Evolutionary conservation across 2,113 vertebrate species (phyloP), one percentile per base, ranked within the genome.

Genomic region (Tringa solitaria): DNA sequence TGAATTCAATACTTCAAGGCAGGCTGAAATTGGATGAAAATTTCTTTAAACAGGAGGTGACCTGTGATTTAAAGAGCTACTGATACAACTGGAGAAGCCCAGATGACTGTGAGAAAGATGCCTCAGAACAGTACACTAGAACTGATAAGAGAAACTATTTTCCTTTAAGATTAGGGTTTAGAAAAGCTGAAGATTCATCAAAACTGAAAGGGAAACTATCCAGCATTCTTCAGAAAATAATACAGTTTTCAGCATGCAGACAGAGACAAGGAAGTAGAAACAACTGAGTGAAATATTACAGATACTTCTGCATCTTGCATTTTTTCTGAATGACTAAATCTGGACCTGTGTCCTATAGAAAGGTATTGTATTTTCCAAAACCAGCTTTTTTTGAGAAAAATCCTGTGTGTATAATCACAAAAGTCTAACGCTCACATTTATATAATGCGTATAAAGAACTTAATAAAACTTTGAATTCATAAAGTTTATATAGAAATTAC

Each of bases 81-180:
- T 75, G 45, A 30, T 21, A 89, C 11, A 23, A 37, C 46, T 43
- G 41, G 20, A 83, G 30, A 74, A 72, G 14, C 4, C 30, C 32
- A 9, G 2, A 4, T 41, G 26, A 45, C 7, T 39, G 26, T 23
- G 35, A 37, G 14, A 56, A 37, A 75, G 79, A 21, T 43, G 7
- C 3, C 72, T 57, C 27, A 43, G 20, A 74, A 45, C 8, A 14
- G 6, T 26, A 14, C 6, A 33, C 16, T 33, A 50, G 54, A 79
- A 75, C 37, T 23, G 2, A 70, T 28, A 8, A 32, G 11, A 26
- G 70, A 75, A 69, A 46, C 2, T 1, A 2, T 0, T 3, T 33
- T 86, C 10, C 35, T 82, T 82, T 57, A 43, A 43, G 23, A 72
- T 72, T 48, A 28, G 9, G 5, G 5, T 67, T 57, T 37, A 76